These are phyloP conservation scores for Cydia amplana DNA, from an alignment of 1,140 invertebrate species.

Conservation along the genomic window DNA sequence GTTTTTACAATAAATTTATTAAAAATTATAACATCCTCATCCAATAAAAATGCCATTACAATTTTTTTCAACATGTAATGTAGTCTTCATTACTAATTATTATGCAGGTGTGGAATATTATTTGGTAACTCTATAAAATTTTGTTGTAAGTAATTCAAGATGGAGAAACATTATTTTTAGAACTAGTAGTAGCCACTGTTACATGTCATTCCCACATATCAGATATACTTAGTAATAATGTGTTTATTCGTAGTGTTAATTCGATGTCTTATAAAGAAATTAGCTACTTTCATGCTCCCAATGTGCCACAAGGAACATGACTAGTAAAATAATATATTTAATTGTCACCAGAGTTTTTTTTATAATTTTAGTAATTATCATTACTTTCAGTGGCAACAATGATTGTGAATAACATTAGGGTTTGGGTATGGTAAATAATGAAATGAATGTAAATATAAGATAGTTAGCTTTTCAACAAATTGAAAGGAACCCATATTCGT, in stretches of 20 bases:
- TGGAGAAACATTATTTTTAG: slow-evolving; percentile 5
- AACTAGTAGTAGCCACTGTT: slow-evolving; percentile 4
- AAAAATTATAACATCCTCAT: neutral
- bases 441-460: slow-evolving; percentile 28
- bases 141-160: neutral
- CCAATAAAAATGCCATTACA: neutral
- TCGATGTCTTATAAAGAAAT: slow-evolving; percentile 38
- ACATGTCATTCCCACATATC: slow-evolving; percentile 31
- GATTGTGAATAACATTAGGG: neutral
- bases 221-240: slow-evolving; percentile 21
- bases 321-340: slow-evolving; percentile 32
- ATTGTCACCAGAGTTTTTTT: slow-evolving; percentile 36
- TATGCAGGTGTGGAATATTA: neutral
- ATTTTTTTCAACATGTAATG: neutral
- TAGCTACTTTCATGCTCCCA: slow-evolving; percentile 45
- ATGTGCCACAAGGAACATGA: slow-evolving; percentile 56
- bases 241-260: slow-evolving; percentile 24
- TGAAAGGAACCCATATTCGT: slow-evolving; percentile 3
- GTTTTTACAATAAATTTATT: slow-evolving; percentile 17
- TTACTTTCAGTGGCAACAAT: slow-evolving; percentile 20
- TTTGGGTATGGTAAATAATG: neutral
- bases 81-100: neutral
- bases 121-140: neutral
- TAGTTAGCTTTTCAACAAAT: slow-evolving; percentile 30
- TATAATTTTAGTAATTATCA: slow-evolving; percentile 2